Base-by-base conservation (phyloP, 2,113 vertebrate genomes). In the Hemiscyllium ocellatum region DNA sequence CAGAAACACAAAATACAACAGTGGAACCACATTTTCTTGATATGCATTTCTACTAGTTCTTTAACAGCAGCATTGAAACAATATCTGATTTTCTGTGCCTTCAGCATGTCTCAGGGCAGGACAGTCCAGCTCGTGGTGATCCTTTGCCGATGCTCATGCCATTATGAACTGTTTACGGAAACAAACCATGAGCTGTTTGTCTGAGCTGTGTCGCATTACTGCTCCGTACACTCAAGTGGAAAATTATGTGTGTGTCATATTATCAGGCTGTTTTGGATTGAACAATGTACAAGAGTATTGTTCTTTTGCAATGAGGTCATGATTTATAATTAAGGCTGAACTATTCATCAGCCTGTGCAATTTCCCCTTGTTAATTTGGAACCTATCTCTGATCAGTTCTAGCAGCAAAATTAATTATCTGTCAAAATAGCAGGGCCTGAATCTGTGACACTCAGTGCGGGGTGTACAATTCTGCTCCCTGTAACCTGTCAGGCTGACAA, bases 241-340 rank as follows among this genome's bases (percentile, higher is more conserved):
- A 93, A 20, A 66, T 93, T 37, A 66, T 66, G 12, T 93, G 61
- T 29, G 85, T 66, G 89, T 37, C 61, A 93, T n/a, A 42, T 65
- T n/a, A 91, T 66, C 89, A 93, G 61, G 89, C n/a, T 68, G 66
- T 93, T 65, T 68, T 20, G 20, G 89, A 93, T 22, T 93, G 89
- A 93, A 66, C 61, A 93, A 66, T 93, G 65, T 65, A 66, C 33
- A 68, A 65, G 33, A 93, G 33, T 37, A 68, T 37, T 66, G 89
- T 93, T 93, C 61, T 90, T 93, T 93, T 37, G 89, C 42, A 3
- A 95, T 95, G 93, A 95, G 42, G 93, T 70, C 66, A 95, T 95
- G 42, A 50, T 95, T 95, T 50, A 72, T 70, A 95, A 95, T 95
- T 95, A 72, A 42, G 12, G 42, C 26, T 76, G 69, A 42, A 72